These are phyloP conservation scores for Venustoraphidia nigricollis DNA, from an alignment of 2,888 invertebrate species.

Conservation along the genomic window DNA sequence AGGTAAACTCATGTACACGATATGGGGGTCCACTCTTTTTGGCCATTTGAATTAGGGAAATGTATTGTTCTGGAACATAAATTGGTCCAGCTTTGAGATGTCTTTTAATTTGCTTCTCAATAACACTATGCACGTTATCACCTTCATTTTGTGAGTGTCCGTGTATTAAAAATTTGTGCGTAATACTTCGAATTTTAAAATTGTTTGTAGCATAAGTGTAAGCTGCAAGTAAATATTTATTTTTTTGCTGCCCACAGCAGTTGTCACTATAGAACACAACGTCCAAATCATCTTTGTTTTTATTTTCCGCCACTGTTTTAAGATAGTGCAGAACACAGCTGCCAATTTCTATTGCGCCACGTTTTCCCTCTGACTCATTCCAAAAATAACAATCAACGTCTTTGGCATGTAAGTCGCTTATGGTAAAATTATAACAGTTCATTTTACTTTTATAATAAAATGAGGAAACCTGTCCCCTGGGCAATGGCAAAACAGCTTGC, in stretches of 20 bases:
- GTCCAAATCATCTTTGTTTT: conserved; percentile 8
- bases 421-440: neutral
- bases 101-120: conserved; percentile 14
- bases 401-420: neutral
- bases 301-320: too few species aligned
- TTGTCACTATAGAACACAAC: conserved; percentile 19
- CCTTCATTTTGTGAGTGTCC: conserved; percentile 14
- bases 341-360: too few species aligned
- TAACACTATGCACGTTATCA: conserved; percentile 12
- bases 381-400: too few species aligned
- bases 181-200: conserved; percentile 12
- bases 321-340: too few species aligned
- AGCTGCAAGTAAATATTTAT: conserved; percentile 11
- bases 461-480: neutral
- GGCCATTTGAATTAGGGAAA: conserved; percentile 11
- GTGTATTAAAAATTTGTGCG: conserved; percentile 13
- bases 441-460: neutral
- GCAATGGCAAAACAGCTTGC: neutral
- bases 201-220: too few species aligned
- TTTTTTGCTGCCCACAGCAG: conserved; percentile 18
- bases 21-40: conserved; percentile 13
- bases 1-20: conserved; percentile 10
- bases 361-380: too few species aligned
- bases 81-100: too few species aligned
- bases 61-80: too few species aligned